These are phyloP conservation scores for Xenus cinereus DNA, from an alignment of 2,113 vertebrate species.

Conservation along the genomic window DNA sequence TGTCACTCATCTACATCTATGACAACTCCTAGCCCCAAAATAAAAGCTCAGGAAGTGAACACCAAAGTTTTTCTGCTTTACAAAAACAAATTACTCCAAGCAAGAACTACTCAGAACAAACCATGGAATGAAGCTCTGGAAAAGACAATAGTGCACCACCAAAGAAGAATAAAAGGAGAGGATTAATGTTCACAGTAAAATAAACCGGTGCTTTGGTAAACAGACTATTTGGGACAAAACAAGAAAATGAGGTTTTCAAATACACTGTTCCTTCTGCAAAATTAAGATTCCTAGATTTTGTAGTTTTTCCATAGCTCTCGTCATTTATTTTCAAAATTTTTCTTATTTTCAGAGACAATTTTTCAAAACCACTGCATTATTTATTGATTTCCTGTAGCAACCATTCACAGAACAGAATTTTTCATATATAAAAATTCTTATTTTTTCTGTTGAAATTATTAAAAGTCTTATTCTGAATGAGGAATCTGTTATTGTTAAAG, in stretches of 20 bases:
- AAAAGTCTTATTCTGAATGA: background rate
- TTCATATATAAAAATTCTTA: background rate
- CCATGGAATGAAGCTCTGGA: background rate
- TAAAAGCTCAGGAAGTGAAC: background rate
- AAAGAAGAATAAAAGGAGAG: background rate
- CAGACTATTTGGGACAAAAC: background rate
- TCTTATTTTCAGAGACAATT: background rate
- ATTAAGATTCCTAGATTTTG: background rate
- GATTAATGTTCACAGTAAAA: background rate
- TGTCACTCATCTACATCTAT: background rate
- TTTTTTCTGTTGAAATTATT: background rate
- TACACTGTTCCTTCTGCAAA: background rate
- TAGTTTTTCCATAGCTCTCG: background rate
- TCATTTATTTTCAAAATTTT: background rate
- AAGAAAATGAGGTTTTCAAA: background rate
- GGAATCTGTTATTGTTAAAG: background rate
- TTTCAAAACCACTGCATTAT: background rate
- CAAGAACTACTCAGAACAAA: background rate
- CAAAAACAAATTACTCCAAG: background rate
- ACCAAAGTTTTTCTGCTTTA: background rate
- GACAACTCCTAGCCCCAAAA: background rate
- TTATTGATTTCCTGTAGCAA: background rate
- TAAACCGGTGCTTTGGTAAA: background rate
- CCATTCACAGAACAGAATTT: background rate
- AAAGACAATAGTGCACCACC: background rate